These are phyloP conservation scores for Parasteatoda tepidariorum DNA, from an alignment of 1,140 invertebrate genomes.

Conservation along the genomic window DNA sequence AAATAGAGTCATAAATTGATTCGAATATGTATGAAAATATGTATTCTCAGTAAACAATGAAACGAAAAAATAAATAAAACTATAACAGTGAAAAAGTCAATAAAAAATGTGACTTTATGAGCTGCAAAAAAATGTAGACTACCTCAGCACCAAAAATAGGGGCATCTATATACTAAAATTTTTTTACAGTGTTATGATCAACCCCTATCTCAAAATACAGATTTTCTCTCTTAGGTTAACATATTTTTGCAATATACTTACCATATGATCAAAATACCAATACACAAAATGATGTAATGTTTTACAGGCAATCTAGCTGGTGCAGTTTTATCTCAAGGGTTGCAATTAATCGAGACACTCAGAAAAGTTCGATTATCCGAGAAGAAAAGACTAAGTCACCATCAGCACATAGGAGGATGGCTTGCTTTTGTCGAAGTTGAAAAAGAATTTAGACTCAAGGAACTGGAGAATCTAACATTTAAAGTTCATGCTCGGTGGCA, in stretches of 20 bases:
- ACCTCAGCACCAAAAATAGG: not conserved
- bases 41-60: too few species aligned
- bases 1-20: too few species aligned
- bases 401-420: constrained; percentile 42
- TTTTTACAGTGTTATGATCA: not conserved
- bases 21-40: too few species aligned
- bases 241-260: not conserved
- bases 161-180: not conserved
- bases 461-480: not conserved
- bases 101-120: too few species aligned
- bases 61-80: too few species aligned
- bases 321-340: constrained; percentile 7
- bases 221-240: not conserved
- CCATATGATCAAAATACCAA: not conserved
- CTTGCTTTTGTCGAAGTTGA: constrained; percentile 33
- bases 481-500: constrained; percentile 22
- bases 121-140: not conserved
- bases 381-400: not conserved
- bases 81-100: too few species aligned
- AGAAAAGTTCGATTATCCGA: not conserved
- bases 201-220: not conserved
- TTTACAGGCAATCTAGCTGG: constrained; percentile 18
- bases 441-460: constrained; percentile 20
- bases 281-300: not conserved
- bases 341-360: not conserved